Evolutionary conservation across 2,888 invertebrate genomes (phyloP).

Genomic region (Thyatira batis): DNA sequence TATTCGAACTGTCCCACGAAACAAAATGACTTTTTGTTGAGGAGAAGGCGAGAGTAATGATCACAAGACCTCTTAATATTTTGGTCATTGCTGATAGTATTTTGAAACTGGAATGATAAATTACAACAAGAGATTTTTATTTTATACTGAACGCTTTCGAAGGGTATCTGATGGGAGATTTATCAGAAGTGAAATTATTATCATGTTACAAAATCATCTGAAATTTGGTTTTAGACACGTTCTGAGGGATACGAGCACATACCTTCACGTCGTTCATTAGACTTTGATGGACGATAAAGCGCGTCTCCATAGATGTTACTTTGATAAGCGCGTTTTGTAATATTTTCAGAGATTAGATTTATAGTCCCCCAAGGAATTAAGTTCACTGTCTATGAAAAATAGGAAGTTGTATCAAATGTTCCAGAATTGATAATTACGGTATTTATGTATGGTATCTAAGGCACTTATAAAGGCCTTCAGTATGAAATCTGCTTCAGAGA

Average conservation of each 20-base stretch:
- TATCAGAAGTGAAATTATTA: not conserved
- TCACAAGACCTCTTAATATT: conserved; percentile 7
- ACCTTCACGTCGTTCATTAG: conserved; percentile 6
- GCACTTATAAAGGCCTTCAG: no score
- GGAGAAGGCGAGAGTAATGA: conserved; percentile 19
- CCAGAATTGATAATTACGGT: no score
- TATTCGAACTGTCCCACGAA: conserved; percentile 45
- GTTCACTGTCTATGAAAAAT: no score
- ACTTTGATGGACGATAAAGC: conserved; percentile 6
- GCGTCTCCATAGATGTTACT: conserved; percentile 3
- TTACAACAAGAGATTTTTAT: not conserved
- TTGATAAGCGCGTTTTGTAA: not conserved
- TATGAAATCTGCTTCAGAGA: no score
- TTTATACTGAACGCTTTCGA: not conserved
- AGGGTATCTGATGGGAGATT: not conserved
- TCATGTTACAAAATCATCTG: conserved; percentile 1
- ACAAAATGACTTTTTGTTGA: conserved; percentile 38
- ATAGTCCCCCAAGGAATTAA: no score
- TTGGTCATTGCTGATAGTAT: conserved; percentile 23
- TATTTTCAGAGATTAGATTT: not conserved
- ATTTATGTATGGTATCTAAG: no score
- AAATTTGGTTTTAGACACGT: conserved; percentile 3
- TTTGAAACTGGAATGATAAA: not conserved
- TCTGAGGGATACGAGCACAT: not conserved
- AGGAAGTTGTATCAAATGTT: no score